Base-by-base conservation (phyloP, 92 coral and sea anemone genomes). In the Bergia puertoricense region DNA sequence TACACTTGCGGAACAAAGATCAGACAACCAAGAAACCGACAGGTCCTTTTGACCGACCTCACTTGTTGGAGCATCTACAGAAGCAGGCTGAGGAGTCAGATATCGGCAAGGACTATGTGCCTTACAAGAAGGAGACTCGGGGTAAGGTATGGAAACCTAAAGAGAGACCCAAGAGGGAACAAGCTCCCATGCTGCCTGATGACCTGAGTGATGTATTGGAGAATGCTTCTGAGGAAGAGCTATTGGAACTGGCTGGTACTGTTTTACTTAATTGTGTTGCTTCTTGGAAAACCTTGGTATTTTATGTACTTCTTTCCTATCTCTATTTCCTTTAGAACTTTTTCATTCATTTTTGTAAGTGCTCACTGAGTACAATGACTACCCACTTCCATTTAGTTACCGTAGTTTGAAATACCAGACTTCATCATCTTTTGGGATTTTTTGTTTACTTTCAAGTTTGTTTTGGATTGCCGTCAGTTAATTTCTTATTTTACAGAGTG, bases 71-170 rank as follows among this genome's bases (percentile, higher is more conserved):
- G 2, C 99, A 96, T 89, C 85, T 96, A 77, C 96, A 96, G 46
- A 96, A 94, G 50, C 92, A 93, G 83, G 99, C 99, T 11, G 94
- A 92, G 85, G 94, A 94, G 83, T 92, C 91, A 1, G 92, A 92
- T 14, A 96, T 93, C 54, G 92, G 92, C 39, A 93, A 89, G 44
- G 95, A 95, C 82, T 87, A 92, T 89, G 93, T 96, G 22, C 99
- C 99, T 0, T 96, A 93, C 91, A 96, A 95, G 93, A 96, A 96
- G 82, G 99, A 96, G 88, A 96, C 94, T 0, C 93, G 98, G 5
- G 99, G 99, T 54, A 96, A 92, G 85, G 96, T 96, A 1, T 95
- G 91, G 91, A 91, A 88, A n/a, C 89, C 93, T 15, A 94, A 90
- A 44, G 92, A 92, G 81, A 79, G 84, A 51, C 90, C 94, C 22